Evolutionary conservation across 2,797 vertebrate genomes (phyloP), one percentile per base, ranked within the genome.

Genomic region (Pseudochaenichthys georgianus): DNA sequence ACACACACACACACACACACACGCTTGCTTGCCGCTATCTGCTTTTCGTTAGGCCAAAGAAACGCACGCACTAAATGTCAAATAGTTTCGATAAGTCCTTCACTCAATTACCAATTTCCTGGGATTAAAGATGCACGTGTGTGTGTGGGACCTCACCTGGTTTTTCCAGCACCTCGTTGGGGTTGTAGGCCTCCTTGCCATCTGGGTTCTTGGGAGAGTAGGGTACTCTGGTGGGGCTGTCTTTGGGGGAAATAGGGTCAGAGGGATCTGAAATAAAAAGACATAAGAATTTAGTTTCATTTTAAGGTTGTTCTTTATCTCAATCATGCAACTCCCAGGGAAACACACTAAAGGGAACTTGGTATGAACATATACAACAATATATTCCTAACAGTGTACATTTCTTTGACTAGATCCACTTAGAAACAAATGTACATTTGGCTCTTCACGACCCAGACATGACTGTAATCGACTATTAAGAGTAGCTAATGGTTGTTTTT

Each of bases 191-290:
- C 64, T 96, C 96, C 89, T 97, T 98, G 74, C 92, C 93, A 5
- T 97, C 96, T 69, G 96, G 59, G 87, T 96, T 92, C 77, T 96
- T 96, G 43, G 97, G 96, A 0, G 96, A 91, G 81, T 94, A 95
- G 17, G 93, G 88, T 15, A 83, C 80, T 92, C 91, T 96, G 73
- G 97, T 98, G 70, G 98, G 96, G 42, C 94, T 94, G 89, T 96
- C 94, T 95, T 95, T 96, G 85, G 95, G 89, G 83, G 94, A 93
- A 85, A 94, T 88, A 10, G 96, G 94, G 16, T 96, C 97, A 85
- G 95, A 94, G 28, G 97, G 96, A 96, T 96, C 97, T 99, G 93
- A 41, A 86, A 89, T 61, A 48, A 76, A 71, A 13, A 82, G 34
- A 6, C 11, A 70, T 1, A 6, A 2, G 21, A 43, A 52, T 78